phyloP scores from a whole-genome alignment of 2,113 vertebrate genomes.

The Pterocles orientalis region DNA sequence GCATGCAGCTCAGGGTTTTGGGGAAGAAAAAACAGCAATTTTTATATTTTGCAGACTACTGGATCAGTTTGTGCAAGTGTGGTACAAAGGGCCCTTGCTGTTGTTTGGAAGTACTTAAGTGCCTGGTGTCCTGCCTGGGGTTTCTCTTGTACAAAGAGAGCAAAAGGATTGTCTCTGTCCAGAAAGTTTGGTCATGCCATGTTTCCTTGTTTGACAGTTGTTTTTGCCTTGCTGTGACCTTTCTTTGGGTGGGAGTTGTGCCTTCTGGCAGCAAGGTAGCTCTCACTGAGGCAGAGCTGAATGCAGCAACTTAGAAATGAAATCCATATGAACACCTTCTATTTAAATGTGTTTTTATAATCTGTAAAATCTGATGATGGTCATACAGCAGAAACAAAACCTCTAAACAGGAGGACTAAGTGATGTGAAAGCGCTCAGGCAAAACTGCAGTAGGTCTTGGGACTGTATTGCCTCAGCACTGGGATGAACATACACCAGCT shows the following conservation, averaged over 20 bases:
- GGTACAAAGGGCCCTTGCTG: neutral
- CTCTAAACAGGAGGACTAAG: neutral
- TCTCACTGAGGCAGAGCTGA: neutral
- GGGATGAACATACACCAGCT: neutral
- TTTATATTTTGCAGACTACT: neutral
- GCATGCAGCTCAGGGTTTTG: neutral
- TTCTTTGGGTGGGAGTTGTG: neutral
- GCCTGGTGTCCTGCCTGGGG: neutral
- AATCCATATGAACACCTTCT: neutral
- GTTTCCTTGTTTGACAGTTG: neutral
- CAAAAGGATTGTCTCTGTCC: neutral
- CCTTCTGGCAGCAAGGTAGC: neutral
- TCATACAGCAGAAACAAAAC: neutral
- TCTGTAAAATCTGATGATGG: neutral
- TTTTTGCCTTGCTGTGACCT: neutral
- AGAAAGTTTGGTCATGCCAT: neutral
- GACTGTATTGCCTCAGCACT: neutral
- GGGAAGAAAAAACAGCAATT: neutral
- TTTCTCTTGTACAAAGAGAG: neutral
- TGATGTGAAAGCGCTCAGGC: fast-evolving
- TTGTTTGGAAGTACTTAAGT: neutral
- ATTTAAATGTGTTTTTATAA: neutral
- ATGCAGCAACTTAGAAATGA: neutral
- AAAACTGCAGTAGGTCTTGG: neutral
- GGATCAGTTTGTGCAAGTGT: neutral